A percentile compares a stretch with the other conserved stretches of the same genome.
Evolutionary conservation across 2,888 invertebrate species (phyloP).

Genomic region (Callyntrura guangdongensis): DNA sequence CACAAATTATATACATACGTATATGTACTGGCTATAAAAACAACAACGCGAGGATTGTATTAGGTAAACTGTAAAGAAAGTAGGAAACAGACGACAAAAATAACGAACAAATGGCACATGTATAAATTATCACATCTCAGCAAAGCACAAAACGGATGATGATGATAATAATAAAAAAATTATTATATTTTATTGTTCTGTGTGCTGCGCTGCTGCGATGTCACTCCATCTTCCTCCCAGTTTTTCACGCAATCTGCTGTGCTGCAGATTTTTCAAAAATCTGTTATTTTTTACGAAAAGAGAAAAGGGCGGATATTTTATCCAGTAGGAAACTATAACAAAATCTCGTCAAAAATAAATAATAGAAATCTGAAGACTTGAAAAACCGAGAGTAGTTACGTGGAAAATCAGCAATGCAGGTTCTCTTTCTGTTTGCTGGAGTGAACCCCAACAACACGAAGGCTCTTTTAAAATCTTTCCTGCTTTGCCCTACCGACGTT

Average conservation of each 20-base stretch:
- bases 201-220: not conserved
- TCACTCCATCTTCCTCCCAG: not conserved
- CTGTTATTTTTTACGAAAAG: not conserved
- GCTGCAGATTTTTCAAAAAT: not conserved
- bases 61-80: not conserved
- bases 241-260: not conserved
- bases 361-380: not conserved
- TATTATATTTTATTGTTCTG: not conserved
- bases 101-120: conserved; percentile 9
- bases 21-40: not conserved
- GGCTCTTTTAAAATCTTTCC: not conserved
- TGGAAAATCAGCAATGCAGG: conserved; percentile 75
- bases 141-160: not conserved
- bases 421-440: conserved; percentile 30
- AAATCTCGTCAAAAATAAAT: conserved; percentile 21
- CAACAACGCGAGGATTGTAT: not conserved
- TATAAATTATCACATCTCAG: conserved; percentile 50
- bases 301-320: not conserved
- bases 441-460: not conserved
- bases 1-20: not conserved
- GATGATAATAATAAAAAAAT: not conserved
- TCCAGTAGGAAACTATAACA: not conserved
- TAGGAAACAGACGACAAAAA: not conserved
- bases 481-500: too few relatives aligned
- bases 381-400: not conserved